phyloP scores from a whole-genome alignment of 2,888 invertebrate species.

The Acronicta psi region DNA sequence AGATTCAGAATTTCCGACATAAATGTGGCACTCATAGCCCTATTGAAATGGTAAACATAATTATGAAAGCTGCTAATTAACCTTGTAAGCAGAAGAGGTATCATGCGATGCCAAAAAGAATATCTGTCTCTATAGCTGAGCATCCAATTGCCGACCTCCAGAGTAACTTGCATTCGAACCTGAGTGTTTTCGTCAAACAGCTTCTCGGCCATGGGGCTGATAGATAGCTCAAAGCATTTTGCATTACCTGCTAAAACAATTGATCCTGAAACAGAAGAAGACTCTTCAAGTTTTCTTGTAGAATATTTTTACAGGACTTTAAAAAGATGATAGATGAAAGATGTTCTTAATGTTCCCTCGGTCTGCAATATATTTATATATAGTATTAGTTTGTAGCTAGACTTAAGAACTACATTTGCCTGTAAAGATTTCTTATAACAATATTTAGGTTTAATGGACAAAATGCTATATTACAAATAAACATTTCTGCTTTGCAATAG shows the following conservation, averaged over 20 bases:
- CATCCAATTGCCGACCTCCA: conserved; percentile 94
- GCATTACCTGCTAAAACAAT: conserved; percentile 92
- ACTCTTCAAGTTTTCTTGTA: too few species aligned
- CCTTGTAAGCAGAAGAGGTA: conserved; percentile 96
- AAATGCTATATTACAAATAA: too few species aligned
- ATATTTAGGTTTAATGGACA: too few species aligned
- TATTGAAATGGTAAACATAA: background rate
- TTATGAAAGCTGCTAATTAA: conserved; percentile 67
- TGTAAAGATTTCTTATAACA: too few species aligned
- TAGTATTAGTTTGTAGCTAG: too few species aligned
- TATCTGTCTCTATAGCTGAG: conserved; percentile 94
- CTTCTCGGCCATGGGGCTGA: conserved; percentile 95
- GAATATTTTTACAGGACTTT: too few species aligned
- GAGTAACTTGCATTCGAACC: conserved; percentile 93
- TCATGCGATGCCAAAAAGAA: conserved; percentile 95
- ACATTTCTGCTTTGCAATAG: background rate
- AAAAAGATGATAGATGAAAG: too few species aligned
- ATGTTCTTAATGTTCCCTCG: too few species aligned
- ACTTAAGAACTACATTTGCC: too few species aligned
- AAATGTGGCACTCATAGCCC: too few species aligned
- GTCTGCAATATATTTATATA: too few species aligned
- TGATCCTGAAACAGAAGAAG: conserved; percentile 75
- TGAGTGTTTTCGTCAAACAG: conserved; percentile 95
- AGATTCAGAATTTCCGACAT: too few species aligned
- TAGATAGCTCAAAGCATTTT: conserved; percentile 92